A percentile compares a stretch with the other conserved stretches of the same genome.
phyloP scores from a whole-genome alignment of 2,888 invertebrate species.

The Papilio protenor region DNA sequence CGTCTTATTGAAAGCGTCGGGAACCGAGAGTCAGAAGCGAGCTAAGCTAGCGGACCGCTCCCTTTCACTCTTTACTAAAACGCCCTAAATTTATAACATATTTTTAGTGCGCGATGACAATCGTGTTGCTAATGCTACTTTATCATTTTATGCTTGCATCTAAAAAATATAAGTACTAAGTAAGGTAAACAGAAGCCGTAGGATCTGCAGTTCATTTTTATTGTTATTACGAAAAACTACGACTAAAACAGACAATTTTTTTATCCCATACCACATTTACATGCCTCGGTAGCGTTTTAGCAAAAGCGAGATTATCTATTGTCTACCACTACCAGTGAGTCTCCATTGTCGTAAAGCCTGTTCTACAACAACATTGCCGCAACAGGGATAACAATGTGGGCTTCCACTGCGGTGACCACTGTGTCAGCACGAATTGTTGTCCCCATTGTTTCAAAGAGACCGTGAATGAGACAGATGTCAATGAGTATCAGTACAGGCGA shows the following conservation, averaged over 20 bases:
- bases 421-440: background rate
- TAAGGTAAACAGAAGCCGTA: background rate
- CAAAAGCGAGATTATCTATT: background rate
- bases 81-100: background rate
- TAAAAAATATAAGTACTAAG: background rate
- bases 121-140: background rate
- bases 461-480: background rate
- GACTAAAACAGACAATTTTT: background rate
- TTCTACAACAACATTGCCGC: background rate
- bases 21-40: background rate
- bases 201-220: background rate
- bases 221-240: background rate
- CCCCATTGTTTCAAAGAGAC: background rate
- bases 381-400: background rate
- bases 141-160: background rate
- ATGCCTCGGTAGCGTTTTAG: background rate
- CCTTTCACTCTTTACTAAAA: background rate
- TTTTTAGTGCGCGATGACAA: slow-evolving; percentile 6
- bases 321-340: background rate
- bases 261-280: background rate
- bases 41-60: background rate
- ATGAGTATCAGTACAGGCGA: background rate
- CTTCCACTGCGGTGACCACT: background rate
- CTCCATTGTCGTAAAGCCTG: background rate
- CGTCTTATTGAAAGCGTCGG: slow-evolving; percentile 35